phyloP scores from a whole-genome alignment of 2,797 vertebrate species.

The Pelodytes ibericus region DNA sequence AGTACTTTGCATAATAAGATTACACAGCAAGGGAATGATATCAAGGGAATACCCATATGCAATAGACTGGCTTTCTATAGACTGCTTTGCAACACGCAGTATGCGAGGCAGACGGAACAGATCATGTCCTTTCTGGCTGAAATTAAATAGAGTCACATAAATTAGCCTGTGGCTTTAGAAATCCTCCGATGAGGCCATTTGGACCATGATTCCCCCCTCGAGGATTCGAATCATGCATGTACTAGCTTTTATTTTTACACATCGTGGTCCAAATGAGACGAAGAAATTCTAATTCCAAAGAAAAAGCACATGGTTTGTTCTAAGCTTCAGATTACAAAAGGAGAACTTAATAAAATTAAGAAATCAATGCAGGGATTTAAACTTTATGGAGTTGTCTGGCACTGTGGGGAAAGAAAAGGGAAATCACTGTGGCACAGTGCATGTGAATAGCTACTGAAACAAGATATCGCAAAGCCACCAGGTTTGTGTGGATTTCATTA shows the following conservation, averaged over 20 bases:
- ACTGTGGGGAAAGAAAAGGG: conserved; percentile 56
- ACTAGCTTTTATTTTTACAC: conserved; percentile 68
- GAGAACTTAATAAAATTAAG: conserved; percentile 85
- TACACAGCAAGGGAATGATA: conserved; percentile 99
- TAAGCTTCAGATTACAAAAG: conserved; percentile 95
- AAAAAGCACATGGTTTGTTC: conserved; percentile 82
- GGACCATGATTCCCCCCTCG: conserved; percentile 86
- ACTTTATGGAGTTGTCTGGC: conserved; percentile 64
- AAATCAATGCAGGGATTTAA: conserved; percentile 72
- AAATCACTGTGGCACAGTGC: neutral
- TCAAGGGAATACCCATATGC: conserved; percentile 99
- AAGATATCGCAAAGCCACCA: neutral
- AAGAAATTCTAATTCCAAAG: conserved; percentile 66
- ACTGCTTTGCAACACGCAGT: conserved; percentile 88
- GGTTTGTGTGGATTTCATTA: neutral
- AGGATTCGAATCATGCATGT: conserved; percentile 74
- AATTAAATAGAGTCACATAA: conserved; percentile 89
- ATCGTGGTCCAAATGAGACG: conserved; percentile 74
- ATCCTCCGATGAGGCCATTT: conserved; percentile 84
- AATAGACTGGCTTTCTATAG: conserved; percentile 95
- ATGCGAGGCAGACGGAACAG: conserved; percentile 79
- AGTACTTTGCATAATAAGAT: conserved; percentile 99
- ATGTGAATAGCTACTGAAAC: neutral
- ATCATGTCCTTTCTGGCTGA: conserved; percentile 77
- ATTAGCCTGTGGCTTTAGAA: conserved; percentile 88